phyloP scores from a whole-genome alignment of 1,140 invertebrate genomes.

The Eumaeus atala region DNA sequence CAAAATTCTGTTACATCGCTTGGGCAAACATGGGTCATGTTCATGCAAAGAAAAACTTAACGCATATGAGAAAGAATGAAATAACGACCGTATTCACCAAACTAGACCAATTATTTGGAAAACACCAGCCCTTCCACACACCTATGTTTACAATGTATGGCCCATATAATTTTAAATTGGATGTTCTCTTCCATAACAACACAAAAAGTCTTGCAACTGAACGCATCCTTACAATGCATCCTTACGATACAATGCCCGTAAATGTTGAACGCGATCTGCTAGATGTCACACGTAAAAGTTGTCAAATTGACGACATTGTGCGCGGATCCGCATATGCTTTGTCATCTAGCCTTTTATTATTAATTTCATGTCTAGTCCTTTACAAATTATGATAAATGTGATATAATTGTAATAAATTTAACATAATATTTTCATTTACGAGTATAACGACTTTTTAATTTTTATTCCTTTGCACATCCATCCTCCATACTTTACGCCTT shows the following conservation, averaged over 20 bases:
- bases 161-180: slow-evolving; percentile 75
- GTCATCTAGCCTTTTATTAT: slow-evolving; percentile 23
- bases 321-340: slow-evolving; percentile 13
- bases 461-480: too few relatives aligned
- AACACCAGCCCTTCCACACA: slow-evolving; percentile 74
- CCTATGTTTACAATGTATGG: slow-evolving; percentile 80
- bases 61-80: slow-evolving; percentile 75
- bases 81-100: slow-evolving; percentile 79
- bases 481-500: too few relatives aligned
- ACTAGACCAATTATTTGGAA: slow-evolving; percentile 81
- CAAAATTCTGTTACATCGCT: slow-evolving; percentile 78
- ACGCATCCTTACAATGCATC: slow-evolving; percentile 55
- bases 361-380: slow-evolving; percentile 29
- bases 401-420: slow-evolving; percentile 2
- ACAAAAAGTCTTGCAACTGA: slow-evolving; percentile 71
- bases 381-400: slow-evolving; percentile 19
- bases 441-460: too few relatives aligned
- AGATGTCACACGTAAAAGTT: slow-evolving; percentile 35
- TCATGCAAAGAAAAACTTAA: slow-evolving; percentile 75
- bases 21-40: slow-evolving; percentile 81
- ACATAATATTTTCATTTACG: slow-evolving; percentile 6
- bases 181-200: slow-evolving; percentile 82
- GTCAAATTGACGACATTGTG: slow-evolving; percentile 29
- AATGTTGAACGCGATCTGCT: slow-evolving; percentile 49
- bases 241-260: slow-evolving; percentile 45